phyloP scores from a whole-genome alignment of 1,140 invertebrate genomes.

The Cydia amplana region DNA sequence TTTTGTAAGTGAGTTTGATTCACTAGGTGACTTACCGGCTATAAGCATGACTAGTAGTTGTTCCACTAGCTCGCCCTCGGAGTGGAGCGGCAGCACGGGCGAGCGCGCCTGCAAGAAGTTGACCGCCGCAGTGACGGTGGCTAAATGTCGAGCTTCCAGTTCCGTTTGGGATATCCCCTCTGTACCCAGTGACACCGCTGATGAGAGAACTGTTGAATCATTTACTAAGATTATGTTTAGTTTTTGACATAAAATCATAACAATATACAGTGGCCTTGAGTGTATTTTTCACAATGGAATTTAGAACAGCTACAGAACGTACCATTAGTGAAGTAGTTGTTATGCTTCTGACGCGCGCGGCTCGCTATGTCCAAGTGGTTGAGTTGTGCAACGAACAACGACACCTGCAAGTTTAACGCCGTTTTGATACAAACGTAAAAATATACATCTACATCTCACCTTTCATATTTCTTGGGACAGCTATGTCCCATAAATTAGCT shows the following conservation, averaged over 20 bases:
- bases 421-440: not conserved
- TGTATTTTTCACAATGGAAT: not conserved
- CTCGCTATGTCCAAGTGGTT: constrained; percentile 73
- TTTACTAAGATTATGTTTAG: not conserved
- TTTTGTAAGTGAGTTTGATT: too few species aligned
- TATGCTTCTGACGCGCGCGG: constrained; percentile 47
- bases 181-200: constrained; percentile 51
- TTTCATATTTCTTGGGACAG: too few species aligned
- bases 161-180: constrained; percentile 48
- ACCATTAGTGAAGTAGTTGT: constrained; percentile 67
- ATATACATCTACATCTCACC: too few species aligned
- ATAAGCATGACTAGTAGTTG: constrained; percentile 48
- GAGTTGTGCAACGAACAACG: constrained; percentile 80
- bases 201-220: constrained; percentile 50
- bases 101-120: constrained; percentile 54
- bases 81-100: constrained; percentile 44
- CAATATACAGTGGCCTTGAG: too few species aligned
- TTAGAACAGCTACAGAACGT: not conserved
- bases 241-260: not conserved
- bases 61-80: constrained; percentile 48
- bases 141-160: constrained; percentile 50
- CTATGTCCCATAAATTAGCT: too few species aligned
- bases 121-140: constrained; percentile 51
- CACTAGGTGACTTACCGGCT: constrained; percentile 37
- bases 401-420: constrained; percentile 56